Evolutionary conservation across 2,888 invertebrate genomes (phyloP), one percentile per base, ranked within the genome.

Genomic region (Troides oblongomaculatus): DNA sequence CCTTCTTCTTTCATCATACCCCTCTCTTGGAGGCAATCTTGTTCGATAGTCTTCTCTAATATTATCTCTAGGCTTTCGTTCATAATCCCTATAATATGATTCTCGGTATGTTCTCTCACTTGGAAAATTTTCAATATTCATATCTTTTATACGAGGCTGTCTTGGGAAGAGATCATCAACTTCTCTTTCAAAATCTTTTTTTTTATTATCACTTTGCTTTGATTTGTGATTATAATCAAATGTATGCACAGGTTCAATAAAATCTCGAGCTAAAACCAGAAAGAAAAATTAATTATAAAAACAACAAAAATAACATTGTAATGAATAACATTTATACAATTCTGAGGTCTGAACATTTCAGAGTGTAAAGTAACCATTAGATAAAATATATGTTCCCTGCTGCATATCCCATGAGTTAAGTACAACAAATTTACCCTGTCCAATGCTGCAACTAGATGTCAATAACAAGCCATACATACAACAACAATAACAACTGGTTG

Each of bases 201-300:
- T 87, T 72, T 81, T 86, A 36, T 76, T 76, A 60, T 89, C 90
- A 30, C 81, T 81, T 69, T 90, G 86, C 74, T 90, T 94, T 64
- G 94, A 92, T 78, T 89, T 93, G 80, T 96, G 96, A 73, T 95
- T 94, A 82, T 96, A 96, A 81, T 96, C 95, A 86, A 96, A 95
- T 75, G 94, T 94, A 78, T 95, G 94, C 8, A 95, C 92, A 30
- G 95, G 94, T 80, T 94, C 94, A 75, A 95, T 93, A 73, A 94
- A 93, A 68, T 94, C 93, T 62, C 93, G 91, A 66, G 88, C 93
- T 93, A 78, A 79, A 90, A 85, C 68, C 68, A 46, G 12, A 46
- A 46, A 46, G 12, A 17, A 46, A 46, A 10, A 39, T 39, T 14
- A 1, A 46, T 14, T 46, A 14, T 14, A 14, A 17, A 12, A 46